A percentile compares a stretch with the other conserved stretches of the same genome.
Conservation (phyloP, 2,888 invertebrate species). For the Andrena praecox region DNA sequence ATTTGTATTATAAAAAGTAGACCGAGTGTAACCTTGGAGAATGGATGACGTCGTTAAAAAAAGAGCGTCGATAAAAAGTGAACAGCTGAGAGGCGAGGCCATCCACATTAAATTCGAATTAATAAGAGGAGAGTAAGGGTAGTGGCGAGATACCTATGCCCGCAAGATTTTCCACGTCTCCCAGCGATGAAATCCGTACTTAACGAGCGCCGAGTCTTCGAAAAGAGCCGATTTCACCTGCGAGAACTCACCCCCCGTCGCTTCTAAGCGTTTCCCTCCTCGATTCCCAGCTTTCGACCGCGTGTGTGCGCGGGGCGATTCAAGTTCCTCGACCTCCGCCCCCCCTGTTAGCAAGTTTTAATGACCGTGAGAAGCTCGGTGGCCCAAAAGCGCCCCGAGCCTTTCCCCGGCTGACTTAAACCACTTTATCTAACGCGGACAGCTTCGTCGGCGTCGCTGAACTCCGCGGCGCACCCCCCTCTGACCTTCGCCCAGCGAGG, state of each 20-base stretch:
- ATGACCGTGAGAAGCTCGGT: slow-evolving; percentile 45
- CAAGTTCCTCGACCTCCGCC: slow-evolving; percentile 20
- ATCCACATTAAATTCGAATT: no score
- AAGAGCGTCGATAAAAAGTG: no score
- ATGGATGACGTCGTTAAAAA: no score
- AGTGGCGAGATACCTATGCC: no score
- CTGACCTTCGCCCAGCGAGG: slow-evolving; percentile 2
- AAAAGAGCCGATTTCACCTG: background rate
- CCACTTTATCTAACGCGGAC: slow-evolving; percentile 44
- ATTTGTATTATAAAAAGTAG: no score
- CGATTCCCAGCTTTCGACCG: slow-evolving; percentile 12
- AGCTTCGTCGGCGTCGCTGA: slow-evolving; percentile 32
- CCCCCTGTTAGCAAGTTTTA: slow-evolving; percentile 43
- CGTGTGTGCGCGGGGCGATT: slow-evolving; percentile 13
- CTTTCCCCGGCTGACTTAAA: slow-evolving; percentile 34
- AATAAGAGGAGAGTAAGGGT: no score
- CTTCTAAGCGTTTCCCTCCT: background rate
- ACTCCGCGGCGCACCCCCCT: background rate
- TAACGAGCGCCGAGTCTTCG: background rate
- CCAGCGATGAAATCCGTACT: background rate
- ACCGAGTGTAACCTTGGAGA: no score
- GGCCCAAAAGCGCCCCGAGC: slow-evolving; percentile 22
- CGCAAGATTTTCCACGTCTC: no score
- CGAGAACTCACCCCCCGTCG: background rate
- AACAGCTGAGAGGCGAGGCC: no score